These are phyloP conservation scores for Tetramorium alpestre DNA, from an alignment of 1,140 invertebrate species.

Conservation along the genomic window DNA sequence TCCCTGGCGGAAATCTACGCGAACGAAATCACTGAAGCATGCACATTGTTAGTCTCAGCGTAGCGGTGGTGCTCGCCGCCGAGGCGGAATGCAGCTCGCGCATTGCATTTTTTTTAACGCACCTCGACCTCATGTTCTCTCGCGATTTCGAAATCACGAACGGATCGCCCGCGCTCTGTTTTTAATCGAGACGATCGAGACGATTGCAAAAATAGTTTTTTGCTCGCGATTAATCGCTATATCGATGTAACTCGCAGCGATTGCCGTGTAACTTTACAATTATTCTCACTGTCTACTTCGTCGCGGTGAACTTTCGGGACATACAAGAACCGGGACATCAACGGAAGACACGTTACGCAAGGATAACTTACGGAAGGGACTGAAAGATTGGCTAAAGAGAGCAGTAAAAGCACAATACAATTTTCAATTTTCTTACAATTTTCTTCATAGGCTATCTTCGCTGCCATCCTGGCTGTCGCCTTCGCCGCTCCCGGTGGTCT, in stretches of 20 bases:
- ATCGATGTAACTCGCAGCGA: too few species aligned
- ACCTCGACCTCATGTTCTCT: neutral
- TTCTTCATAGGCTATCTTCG: constrained; percentile 78
- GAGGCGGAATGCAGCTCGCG: constrained; percentile 57
- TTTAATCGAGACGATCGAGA: neutral
- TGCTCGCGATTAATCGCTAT: too few species aligned
- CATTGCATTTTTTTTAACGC: neutral
- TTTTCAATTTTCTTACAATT: neutral
- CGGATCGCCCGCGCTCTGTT: neutral
- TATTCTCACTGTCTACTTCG: neutral
- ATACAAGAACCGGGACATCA: neutral
- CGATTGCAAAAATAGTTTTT: neutral
- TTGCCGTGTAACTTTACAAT: neutral
- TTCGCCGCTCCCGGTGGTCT: constrained; percentile 81
- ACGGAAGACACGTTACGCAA: neutral
- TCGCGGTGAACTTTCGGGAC: neutral
- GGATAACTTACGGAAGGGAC: neutral
- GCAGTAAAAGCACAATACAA: neutral
- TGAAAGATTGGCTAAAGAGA: neutral
- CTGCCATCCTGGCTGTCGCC: constrained; percentile 82
- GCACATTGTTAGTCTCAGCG: constrained; percentile 74
- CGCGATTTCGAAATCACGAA: neutral
- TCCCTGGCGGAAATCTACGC: constrained; percentile 63
- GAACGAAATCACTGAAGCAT: constrained; percentile 74
- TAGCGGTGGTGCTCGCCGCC: neutral